A percentile compares a stretch with the other conserved stretches of the same genome.
These are phyloP conservation scores for Pammene fasciana DNA, from an alignment of 2,888 invertebrate species.

Conservation along the genomic window DNA sequence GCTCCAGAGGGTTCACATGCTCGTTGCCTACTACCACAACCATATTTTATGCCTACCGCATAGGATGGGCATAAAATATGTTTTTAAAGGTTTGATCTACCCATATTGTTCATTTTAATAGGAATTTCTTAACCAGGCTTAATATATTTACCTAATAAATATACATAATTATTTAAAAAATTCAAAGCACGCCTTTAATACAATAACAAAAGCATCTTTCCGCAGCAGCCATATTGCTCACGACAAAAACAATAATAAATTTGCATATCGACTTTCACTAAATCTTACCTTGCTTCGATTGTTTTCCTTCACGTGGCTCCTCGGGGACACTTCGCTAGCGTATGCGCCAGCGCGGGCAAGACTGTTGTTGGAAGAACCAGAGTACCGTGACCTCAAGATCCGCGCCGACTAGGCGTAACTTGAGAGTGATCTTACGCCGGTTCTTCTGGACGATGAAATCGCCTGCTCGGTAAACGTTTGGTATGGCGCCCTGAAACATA, in stretches of 20 bases:
- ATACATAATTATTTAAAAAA: slow-evolving; percentile 10
- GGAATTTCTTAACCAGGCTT: not conserved
- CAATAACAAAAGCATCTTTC: slow-evolving; percentile 26
- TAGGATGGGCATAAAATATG: too few relatives aligned
- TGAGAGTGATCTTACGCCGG: not conserved
- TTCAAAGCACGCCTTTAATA: slow-evolving; percentile 29
- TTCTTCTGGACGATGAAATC: not conserved
- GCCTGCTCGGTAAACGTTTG: not conserved
- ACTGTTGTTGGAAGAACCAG: not conserved
- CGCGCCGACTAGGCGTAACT: not conserved
- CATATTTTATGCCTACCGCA: too few relatives aligned
- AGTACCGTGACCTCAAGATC: not conserved
- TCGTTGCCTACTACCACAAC: too few relatives aligned
- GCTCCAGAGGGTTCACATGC: too few relatives aligned
- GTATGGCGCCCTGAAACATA: slow-evolving; percentile 59
- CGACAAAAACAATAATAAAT: slow-evolving; percentile 41
- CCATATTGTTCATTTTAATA: too few relatives aligned
- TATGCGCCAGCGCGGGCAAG: not conserved
- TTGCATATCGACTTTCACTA: slow-evolving; percentile 43
- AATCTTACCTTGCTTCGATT: slow-evolving; percentile 55
- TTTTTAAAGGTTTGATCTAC: too few relatives aligned
- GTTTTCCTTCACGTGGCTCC: slow-evolving; percentile 53
- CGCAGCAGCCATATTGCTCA: slow-evolving; percentile 28
- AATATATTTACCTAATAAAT: not conserved
- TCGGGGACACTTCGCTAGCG: slow-evolving; percentile 43